These are phyloP conservation scores for Aurelia sp. DNA, from an alignment of 30 jellyfish, hydroid and myxozoan genomes.

Conservation along the genomic window DNA sequence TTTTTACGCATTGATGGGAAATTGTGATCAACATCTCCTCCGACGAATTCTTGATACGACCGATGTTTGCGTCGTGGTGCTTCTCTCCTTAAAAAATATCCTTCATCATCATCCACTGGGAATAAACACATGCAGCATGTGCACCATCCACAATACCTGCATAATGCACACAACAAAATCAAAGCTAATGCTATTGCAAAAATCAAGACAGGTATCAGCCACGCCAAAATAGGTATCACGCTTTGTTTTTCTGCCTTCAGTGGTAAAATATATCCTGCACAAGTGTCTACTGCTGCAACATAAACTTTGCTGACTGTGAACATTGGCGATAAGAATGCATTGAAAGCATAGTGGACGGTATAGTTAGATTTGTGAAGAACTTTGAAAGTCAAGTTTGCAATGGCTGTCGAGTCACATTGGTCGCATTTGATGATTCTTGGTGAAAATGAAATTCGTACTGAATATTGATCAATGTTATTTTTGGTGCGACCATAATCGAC, in stretches of 20 bases:
- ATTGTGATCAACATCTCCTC: conserved; percentile 27
- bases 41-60: conserved; percentile 51
- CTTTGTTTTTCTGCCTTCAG: conserved; percentile 22
- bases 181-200: conserved; percentile 55
- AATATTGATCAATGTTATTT: background rate
- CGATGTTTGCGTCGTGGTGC: conserved; percentile 29
- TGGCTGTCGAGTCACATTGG: conserved; percentile 44
- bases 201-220: conserved; percentile 58
- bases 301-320: conserved; percentile 28
- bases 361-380: conserved; percentile 36
- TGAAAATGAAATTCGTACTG: conserved; percentile 41
- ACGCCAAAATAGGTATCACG: conserved; percentile 47
- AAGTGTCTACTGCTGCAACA: conserved; percentile 49
- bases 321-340: conserved; percentile 35
- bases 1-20: conserved; percentile 60
- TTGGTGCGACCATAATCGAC: conserved; percentile 36
- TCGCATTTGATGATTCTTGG: conserved; percentile 54
- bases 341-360: conserved; percentile 39
- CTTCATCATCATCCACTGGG: conserved; percentile 67
- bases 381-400: conserved; percentile 49
- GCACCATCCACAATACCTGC: conserved; percentile 62
- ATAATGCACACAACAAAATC: conserved; percentile 38
- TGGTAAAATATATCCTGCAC: conserved; percentile 54
- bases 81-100: conserved; percentile 50
- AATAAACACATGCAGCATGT: conserved; percentile 53